Evolutionary conservation across 1,140 invertebrate genomes (phyloP).

Genomic region (Fragariocoptes setiger): DNA sequence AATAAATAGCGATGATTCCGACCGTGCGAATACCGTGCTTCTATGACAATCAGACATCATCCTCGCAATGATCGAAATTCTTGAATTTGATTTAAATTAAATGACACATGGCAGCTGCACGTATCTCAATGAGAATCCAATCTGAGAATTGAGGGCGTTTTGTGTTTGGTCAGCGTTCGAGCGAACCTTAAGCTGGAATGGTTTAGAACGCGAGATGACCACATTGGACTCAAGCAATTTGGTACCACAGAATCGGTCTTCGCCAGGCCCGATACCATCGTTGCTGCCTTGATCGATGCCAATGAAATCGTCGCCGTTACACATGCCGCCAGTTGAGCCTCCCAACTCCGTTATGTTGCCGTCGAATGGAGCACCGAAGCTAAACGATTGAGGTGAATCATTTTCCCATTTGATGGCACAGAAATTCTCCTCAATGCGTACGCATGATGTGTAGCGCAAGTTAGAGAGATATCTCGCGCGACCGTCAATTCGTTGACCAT

Average conservation of each 20-base stretch:
- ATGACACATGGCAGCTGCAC: slow-evolving; percentile 12
- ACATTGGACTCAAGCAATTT: slow-evolving; percentile 11
- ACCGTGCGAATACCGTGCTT: too few relatives aligned
- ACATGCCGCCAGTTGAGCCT: slow-evolving; percentile 16
- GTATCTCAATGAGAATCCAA: slow-evolving; percentile 10
- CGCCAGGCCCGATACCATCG: slow-evolving; percentile 11
- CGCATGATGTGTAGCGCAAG: slow-evolving; percentile 55
- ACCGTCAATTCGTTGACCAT: slow-evolving; percentile 17
- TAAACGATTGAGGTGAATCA: slow-evolving; percentile 11
- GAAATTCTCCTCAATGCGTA: slow-evolving; percentile 50
- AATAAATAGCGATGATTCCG: too few relatives aligned
- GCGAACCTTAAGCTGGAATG: slow-evolving; percentile 11
- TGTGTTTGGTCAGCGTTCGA: slow-evolving; percentile 11
- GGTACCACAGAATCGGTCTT: slow-evolving; percentile 13
- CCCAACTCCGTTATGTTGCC: slow-evolving; percentile 1
- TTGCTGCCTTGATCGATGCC: slow-evolving; percentile 35
- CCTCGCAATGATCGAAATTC: too few relatives aligned
- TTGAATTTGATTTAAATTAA: slow-evolving; percentile 1
- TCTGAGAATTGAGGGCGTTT: slow-evolving; percentile 10
- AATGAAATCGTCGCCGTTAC: slow-evolving; percentile 70
- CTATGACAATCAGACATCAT: too few relatives aligned
- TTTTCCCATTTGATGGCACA: slow-evolving; percentile 30
- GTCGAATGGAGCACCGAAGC: slow-evolving; percentile 12
- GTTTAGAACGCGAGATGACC: slow-evolving; percentile 12
- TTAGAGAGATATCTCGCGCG: slow-evolving; percentile 43